Conservation (phyloP, 2,797 vertebrate genomes). For the Anableps anableps region DNA sequence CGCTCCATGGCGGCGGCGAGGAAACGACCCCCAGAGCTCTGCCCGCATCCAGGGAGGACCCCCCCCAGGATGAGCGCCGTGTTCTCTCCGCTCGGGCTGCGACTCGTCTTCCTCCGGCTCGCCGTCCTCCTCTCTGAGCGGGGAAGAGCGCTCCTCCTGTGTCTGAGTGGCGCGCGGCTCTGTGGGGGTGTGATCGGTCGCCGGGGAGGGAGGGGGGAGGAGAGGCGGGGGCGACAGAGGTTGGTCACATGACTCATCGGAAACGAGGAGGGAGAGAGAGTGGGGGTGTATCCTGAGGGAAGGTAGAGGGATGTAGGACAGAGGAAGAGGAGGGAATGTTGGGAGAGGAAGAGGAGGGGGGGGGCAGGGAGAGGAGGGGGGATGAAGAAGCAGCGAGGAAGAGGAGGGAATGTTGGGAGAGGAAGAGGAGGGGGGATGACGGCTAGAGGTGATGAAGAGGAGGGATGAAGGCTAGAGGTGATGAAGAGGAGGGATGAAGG, state of each 20-base stretch:
- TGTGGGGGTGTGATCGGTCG: slow-evolving; percentile 65
- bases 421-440: no score
- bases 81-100: slow-evolving; percentile 51
- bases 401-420: neutral
- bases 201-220: slow-evolving; percentile 34
- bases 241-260: slow-evolving; percentile 70
- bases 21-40: slow-evolving; percentile 74
- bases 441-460: no score
- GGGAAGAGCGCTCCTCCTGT: slow-evolving; percentile 15
- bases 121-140: slow-evolving; percentile 32
- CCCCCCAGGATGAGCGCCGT: slow-evolving; percentile 46
- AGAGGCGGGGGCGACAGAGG: slow-evolving; percentile 31
- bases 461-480: neutral
- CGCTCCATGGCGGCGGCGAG: slow-evolving; percentile 74
- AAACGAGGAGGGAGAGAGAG: slow-evolving; percentile 29
- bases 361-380: no score
- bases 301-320: slow-evolving; percentile 17
- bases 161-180: slow-evolving; percentile 29
- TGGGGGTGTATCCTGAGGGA: slow-evolving; percentile 58
- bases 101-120: slow-evolving; percentile 26
- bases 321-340: neutral
- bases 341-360: neutral
- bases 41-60: slow-evolving; percentile 78
- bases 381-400: neutral
- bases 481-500: slow-evolving; percentile 2